These are phyloP conservation scores for Takifugu flavidus DNA, from an alignment of 2,113 vertebrate species.

Conservation along the genomic window DNA sequence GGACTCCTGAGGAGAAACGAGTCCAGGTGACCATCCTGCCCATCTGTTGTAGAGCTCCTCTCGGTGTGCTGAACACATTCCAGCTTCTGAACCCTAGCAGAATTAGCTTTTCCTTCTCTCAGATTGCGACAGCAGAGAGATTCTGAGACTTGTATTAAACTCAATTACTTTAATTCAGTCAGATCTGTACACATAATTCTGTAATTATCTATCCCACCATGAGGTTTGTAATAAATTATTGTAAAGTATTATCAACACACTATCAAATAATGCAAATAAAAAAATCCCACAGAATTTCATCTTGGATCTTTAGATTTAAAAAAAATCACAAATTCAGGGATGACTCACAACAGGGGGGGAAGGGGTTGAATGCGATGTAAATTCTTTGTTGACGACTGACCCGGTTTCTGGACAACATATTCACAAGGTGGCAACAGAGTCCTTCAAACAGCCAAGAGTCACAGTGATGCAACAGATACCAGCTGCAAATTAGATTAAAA, in stretches of 20 bases:
- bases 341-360: background rate
- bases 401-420: constrained; percentile 2
- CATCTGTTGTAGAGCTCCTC: constrained; percentile 38
- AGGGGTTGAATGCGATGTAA: constrained; percentile 26
- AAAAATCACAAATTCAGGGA: background rate
- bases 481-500: background rate
- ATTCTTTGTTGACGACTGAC: constrained; percentile 1
- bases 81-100: constrained; percentile 22
- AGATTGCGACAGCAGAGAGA: constrained; percentile 36
- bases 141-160: constrained; percentile 42
- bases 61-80: constrained; percentile 46
- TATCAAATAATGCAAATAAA: constrained; percentile 29
- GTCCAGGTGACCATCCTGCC: constrained; percentile 61
- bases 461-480: background rate
- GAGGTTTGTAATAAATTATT: constrained; percentile 14
- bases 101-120: constrained; percentile 33
- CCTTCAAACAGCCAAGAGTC: background rate
- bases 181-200: constrained; percentile 3
- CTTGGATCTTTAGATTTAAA: background rate
- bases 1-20: constrained; percentile 64
- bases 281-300: constrained; percentile 13
- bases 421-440: constrained; percentile 61
- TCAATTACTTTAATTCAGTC: constrained; percentile 30
- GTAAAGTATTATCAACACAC: constrained; percentile 60
- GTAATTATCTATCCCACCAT: constrained; percentile 5